Percentiles rank a stretch among this genome's conserved stretches.
phyloP scores from a whole-genome alignment of 1,140 invertebrate genomes.

The Calephelis nemesis region DNA sequence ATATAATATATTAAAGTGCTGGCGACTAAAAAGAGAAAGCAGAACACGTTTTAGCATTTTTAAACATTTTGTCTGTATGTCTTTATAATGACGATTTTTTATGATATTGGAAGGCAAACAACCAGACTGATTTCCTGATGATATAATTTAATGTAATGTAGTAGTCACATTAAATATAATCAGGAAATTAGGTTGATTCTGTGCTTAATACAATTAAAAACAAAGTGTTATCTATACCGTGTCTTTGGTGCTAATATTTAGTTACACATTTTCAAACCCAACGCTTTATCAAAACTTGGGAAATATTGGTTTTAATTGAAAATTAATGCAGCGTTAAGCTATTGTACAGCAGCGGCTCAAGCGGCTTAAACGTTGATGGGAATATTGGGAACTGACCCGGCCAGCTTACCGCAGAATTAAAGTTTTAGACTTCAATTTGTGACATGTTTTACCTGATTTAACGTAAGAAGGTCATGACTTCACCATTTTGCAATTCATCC shows the following conservation, averaged over 20 bases:
- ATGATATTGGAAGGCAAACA: no score
- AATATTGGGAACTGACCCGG: slow-evolving; percentile 10
- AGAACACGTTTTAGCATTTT: no score
- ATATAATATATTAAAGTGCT: no score
- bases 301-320: slow-evolving; percentile 15
- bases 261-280: not conserved
- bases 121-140: no score
- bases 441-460: not conserved
- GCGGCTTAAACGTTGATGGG: slow-evolving; percentile 14
- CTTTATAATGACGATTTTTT: no score
- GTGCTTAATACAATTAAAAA: not conserved
- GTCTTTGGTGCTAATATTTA: no score
- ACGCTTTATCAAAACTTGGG: slow-evolving; percentile 6
- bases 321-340: slow-evolving; percentile 17
- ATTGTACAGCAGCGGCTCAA: slow-evolving; percentile 6
- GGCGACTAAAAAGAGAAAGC: no score
- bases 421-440: not conserved
- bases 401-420: not conserved
- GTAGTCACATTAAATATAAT: not conserved
- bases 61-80: no score
- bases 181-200: not conserved
- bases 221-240: not conserved
- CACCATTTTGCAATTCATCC: no score
- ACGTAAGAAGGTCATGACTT: no score
- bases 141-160: not conserved